A percentile compares a stretch with the other conserved stretches of the same genome.
phyloP scores from a whole-genome alignment of 2,888 invertebrate species.

The Chirona hameri region DNA sequence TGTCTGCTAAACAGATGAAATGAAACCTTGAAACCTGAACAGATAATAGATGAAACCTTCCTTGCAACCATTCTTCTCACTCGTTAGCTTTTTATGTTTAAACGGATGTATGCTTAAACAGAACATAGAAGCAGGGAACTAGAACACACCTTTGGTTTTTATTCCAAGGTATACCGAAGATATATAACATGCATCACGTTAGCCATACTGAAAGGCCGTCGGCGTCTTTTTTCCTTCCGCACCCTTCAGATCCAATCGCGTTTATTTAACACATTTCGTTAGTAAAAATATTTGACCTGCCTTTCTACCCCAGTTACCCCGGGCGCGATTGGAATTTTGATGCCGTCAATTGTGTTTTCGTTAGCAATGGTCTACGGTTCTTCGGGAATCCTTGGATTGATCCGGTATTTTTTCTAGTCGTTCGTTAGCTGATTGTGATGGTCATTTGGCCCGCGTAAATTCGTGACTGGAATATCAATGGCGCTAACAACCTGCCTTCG shows the following conservation, averaged over 20 bases:
- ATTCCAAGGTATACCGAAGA: no score
- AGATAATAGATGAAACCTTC: no score
- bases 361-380: background rate
- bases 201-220: no score
- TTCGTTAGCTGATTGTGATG: slow-evolving; percentile 26
- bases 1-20: no score
- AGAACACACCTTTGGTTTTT: no score
- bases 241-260: background rate
- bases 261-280: background rate
- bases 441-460: slow-evolving; percentile 10
- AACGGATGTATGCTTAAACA: no score
- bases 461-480: slow-evolving; percentile 22
- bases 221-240: background rate
- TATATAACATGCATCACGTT: no score
- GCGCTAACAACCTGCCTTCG: background rate
- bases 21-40: no score
- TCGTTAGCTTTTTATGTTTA: no score
- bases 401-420: slow-evolving; percentile 9
- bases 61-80: no score
- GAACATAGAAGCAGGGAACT: no score
- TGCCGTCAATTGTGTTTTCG: slow-evolving; percentile 9
- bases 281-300: slow-evolving; percentile 23
- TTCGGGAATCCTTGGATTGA: background rate
- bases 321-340: background rate
- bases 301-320: background rate